Conservation (phyloP, 2,113 vertebrate species). For the Dissostichus mawsoni region DNA sequence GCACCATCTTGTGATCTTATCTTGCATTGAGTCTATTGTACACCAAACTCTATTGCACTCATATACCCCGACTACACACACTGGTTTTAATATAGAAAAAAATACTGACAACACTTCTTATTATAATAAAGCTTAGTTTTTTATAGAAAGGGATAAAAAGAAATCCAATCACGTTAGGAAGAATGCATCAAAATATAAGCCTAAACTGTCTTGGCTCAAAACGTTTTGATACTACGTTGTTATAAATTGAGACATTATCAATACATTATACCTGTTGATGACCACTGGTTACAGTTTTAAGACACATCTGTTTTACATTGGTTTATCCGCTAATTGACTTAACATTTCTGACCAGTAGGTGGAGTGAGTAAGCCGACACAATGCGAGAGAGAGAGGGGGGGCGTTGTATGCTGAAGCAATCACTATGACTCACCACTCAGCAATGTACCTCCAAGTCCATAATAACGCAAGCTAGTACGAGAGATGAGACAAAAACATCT, state of each 20-base stretch:
- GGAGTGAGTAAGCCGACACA: conserved; percentile 64
- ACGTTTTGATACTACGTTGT: not conserved
- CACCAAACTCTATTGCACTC: not conserved
- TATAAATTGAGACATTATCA: not conserved
- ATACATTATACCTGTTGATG: not conserved
- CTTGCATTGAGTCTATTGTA: not conserved
- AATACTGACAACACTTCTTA: not conserved
- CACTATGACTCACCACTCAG: conserved; percentile 74
- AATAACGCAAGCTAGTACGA: conserved; percentile 60
- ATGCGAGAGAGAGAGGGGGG: conserved; percentile 14
- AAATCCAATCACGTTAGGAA: not conserved
- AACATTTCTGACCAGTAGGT: conserved; percentile 67
- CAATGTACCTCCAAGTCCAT: conserved; percentile 69
- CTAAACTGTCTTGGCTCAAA: not conserved
- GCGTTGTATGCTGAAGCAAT: conserved; percentile 57
- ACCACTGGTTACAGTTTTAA: not conserved
- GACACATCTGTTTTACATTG: not conserved
- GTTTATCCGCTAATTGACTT: conserved; percentile 1
- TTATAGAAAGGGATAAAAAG: conserved; percentile 2
- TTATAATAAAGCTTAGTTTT: not conserved
- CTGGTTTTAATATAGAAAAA: conserved; percentile 15
- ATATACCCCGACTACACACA: not conserved
- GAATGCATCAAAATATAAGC: not conserved
- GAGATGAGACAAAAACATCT: conserved; percentile 40
- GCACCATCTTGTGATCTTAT: conserved; percentile 75